Conservation (phyloP, 2,113 vertebrate species). For the Hippopotamus amphibius region DNA sequence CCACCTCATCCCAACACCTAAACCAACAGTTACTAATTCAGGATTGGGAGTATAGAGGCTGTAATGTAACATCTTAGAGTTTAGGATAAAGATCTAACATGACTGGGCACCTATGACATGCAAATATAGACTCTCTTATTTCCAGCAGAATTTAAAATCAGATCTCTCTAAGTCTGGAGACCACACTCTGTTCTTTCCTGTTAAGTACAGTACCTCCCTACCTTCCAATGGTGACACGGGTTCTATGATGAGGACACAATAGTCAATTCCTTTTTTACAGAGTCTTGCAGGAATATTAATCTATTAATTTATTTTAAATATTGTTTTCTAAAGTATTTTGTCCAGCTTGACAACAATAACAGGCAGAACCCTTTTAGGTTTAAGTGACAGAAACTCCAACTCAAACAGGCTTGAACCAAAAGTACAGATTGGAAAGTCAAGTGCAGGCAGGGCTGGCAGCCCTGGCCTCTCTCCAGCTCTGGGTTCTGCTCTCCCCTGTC, state of each 20-base stretch:
- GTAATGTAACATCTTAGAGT: neutral
- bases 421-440: neutral
- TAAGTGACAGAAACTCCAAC: neutral
- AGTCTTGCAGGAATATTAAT: neutral
- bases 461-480: too few relatives aligned
- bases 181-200: neutral
- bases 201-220: accelerated
- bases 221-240: neutral
- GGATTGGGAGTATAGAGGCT: neutral
- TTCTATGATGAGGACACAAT: neutral
- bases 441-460: neutral
- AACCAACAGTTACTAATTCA: neutral
- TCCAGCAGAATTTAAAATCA: neutral
- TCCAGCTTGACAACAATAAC: neutral
- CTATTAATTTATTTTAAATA: neutral
- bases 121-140: neutral
- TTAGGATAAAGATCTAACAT: neutral
- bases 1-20: neutral
- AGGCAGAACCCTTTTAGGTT: neutral
- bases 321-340: neutral
- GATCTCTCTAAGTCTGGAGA: neutral
- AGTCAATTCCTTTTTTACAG: neutral
- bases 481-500: neutral
- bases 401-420: neutral
- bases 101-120: neutral